phyloP scores from a whole-genome alignment of 2,888 invertebrate genomes.

The Lycophotia porphyrea region DNA sequence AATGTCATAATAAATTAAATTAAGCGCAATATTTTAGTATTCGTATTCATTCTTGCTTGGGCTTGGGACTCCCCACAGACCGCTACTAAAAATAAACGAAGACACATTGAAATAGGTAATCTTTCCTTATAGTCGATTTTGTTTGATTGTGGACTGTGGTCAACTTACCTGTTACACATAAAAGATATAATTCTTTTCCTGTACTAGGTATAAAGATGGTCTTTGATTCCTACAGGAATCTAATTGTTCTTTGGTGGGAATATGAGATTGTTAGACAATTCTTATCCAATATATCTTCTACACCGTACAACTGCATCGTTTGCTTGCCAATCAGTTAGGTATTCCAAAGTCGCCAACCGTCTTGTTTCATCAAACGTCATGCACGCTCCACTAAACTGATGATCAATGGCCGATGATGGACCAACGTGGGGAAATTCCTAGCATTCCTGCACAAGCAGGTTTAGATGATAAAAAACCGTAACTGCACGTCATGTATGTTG shows the following conservation, averaged over 20 bases:
- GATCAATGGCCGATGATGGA: slow-evolving; percentile 6
- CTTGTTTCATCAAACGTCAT: slow-evolving; percentile 57
- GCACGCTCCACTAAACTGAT: slow-evolving; percentile 57
- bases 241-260: background rate
- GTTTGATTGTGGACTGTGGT: background rate
- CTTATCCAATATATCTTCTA: background rate
- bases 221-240: background rate
- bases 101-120: background rate
- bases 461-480: slow-evolving; percentile 42
- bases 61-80: background rate
- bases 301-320: slow-evolving; percentile 25
- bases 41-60: no score
- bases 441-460: slow-evolving; percentile 34
- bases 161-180: background rate
- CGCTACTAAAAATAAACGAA: background rate
- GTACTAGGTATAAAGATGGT: background rate
- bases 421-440: slow-evolving; percentile 21
- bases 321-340: slow-evolving; percentile 14
- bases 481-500: background rate
- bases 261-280: background rate
- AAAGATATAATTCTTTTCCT: background rate
- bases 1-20: background rate
- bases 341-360: slow-evolving; percentile 29
- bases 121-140: background rate
- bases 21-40: background rate